These are phyloP conservation scores for Drusus annulatus DNA, from an alignment of 1,140 invertebrate species.

Conservation along the genomic window DNA sequence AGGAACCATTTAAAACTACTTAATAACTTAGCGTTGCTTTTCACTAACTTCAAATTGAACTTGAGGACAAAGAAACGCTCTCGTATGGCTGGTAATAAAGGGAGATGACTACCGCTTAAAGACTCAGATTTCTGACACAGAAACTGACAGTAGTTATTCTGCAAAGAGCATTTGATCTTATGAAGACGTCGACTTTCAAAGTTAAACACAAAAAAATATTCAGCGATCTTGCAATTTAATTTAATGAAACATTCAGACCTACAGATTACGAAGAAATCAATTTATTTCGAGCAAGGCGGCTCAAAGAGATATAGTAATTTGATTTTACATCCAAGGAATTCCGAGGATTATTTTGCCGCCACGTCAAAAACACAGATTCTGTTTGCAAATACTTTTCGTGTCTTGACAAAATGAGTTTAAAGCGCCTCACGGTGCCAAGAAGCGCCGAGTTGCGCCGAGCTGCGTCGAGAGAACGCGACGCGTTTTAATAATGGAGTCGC, in stretches of 20 bases:
- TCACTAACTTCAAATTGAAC: slow-evolving; percentile 60
- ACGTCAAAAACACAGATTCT: too few relatives aligned
- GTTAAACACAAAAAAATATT: background rate
- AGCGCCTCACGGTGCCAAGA: background rate
- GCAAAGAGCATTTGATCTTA: too few relatives aligned
- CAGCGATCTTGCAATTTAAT: too few relatives aligned
- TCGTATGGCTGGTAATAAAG: background rate
- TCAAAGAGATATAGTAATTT: too few relatives aligned
- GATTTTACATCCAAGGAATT: too few relatives aligned
- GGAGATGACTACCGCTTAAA: too few relatives aligned
- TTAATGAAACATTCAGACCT: too few relatives aligned
- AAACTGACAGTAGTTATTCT: too few relatives aligned
- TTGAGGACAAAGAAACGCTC: slow-evolving; percentile 60
- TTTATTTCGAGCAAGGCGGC: too few relatives aligned
- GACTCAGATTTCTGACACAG: too few relatives aligned
- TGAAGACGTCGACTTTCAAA: slow-evolving; percentile 6
- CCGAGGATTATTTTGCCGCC: too few relatives aligned
- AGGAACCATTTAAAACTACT: slow-evolving; percentile 58
- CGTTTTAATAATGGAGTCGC: slow-evolving; percentile 34
- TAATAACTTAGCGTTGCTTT: slow-evolving; percentile 57
- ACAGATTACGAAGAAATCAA: too few relatives aligned
- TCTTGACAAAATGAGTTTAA: background rate
- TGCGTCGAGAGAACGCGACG: background rate
- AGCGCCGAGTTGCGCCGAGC: background rate
- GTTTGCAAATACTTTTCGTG: background rate